A percentile compares a stretch with the other conserved stretches of the same genome.
phyloP scores from a whole-genome alignment of 2,797 vertebrate genomes.

The Pantherophis vulpinus region DNA sequence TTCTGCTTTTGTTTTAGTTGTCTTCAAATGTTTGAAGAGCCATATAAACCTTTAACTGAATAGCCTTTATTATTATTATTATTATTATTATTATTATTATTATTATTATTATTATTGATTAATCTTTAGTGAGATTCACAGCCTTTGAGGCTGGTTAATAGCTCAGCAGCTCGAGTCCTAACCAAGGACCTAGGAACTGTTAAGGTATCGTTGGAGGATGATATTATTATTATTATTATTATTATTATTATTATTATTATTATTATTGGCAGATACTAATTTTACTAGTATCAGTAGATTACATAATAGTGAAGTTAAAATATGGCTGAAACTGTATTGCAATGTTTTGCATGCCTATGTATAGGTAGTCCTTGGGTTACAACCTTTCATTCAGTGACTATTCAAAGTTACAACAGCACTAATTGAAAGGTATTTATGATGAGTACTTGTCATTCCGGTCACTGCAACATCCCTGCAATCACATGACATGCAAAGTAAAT shows the following conservation, averaged over 20 bases:
- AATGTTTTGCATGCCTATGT: not conserved
- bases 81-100: too few relatives aligned
- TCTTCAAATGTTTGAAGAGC: not conserved
- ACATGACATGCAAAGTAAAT: not conserved
- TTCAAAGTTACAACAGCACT: not conserved
- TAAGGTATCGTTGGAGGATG: too few relatives aligned
- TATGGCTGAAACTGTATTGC: not conserved
- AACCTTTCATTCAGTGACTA: not conserved
- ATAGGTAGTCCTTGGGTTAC: not conserved
- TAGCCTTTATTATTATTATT: not conserved
- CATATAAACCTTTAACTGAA: not conserved
- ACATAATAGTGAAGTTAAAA: not conserved
- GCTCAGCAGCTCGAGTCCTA: too few relatives aligned
- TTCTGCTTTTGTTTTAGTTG: too few relatives aligned
- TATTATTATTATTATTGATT: too few relatives aligned
- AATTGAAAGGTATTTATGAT: not conserved
- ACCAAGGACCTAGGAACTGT: too few relatives aligned
- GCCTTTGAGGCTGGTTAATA: too few relatives aligned
- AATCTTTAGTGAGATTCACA: too few relatives aligned
- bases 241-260: too few relatives aligned
- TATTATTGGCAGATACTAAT: not conserved
- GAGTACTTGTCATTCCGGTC: not conserved
- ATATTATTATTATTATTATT: too few relatives aligned
- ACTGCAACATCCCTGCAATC: not conserved
- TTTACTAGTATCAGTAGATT: not conserved